Evolutionary conservation across 2,888 invertebrate species (phyloP).

Genomic region (Drosophila neonasuta): DNA sequence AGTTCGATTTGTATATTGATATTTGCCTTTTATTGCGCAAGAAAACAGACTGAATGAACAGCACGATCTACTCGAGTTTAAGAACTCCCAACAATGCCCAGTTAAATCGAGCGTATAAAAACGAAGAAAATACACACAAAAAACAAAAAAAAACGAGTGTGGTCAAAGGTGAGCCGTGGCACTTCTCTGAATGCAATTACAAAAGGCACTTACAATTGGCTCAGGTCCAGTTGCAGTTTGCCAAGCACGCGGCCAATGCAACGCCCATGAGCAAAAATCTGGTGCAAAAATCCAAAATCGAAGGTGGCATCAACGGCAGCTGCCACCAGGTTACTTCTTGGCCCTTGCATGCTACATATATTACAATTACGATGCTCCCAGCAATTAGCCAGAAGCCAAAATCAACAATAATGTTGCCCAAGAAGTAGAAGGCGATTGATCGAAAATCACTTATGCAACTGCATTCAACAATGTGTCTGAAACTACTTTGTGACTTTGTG

Average conservation of each 20-base stretch:
- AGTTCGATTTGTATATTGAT: slow-evolving; percentile 15
- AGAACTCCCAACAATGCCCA: slow-evolving; percentile 30
- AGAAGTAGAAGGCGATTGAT: slow-evolving; percentile 46
- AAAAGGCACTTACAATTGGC: slow-evolving; percentile 29
- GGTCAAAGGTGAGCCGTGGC: slow-evolving; percentile 63
- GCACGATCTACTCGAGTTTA: slow-evolving; percentile 59
- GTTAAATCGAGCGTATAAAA: slow-evolving; percentile 66
- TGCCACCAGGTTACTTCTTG: slow-evolving; percentile 21
- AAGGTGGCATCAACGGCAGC: slow-evolving; percentile 24
- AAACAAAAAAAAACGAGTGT: slow-evolving; percentile 55
- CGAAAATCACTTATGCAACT: slow-evolving; percentile 38
- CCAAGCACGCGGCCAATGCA: slow-evolving; percentile 68
- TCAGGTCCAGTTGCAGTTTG: slow-evolving; percentile 7
- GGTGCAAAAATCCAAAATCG: slow-evolving; percentile 39
- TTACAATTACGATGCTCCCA: background rate
- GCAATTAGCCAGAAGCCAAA: slow-evolving; percentile 76
- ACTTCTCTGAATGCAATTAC: slow-evolving; percentile 30
- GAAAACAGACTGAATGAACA: slow-evolving; percentile 33
- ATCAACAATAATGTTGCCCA: slow-evolving; percentile 37
- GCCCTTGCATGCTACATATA: slow-evolving; percentile 38
- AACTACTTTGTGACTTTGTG: slow-evolving; percentile 44
- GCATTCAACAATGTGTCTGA: slow-evolving; percentile 48
- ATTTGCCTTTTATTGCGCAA: slow-evolving; percentile 9
- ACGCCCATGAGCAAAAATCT: slow-evolving; percentile 46
- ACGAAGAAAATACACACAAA: slow-evolving; percentile 31